Conservation (phyloP, 2,888 invertebrate genomes). For the Polylopha cassiicola region DNA sequence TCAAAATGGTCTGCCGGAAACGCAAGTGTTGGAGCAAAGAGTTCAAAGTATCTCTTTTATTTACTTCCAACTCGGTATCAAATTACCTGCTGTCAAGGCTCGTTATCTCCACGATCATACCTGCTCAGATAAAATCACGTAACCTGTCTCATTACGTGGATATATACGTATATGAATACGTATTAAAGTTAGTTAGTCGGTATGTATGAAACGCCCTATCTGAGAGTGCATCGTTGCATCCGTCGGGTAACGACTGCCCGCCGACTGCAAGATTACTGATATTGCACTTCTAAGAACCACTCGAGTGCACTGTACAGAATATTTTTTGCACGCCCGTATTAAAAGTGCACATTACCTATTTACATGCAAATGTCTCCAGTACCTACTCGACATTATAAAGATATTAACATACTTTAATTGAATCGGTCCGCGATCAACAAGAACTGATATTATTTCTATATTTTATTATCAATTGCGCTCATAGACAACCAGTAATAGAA, state of each 20-base stretch:
- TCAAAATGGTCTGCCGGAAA: conserved; percentile 5
- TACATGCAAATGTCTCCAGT: conserved; percentile 2
- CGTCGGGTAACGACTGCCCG: conserved; percentile 46
- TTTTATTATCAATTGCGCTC: conserved; percentile 13
- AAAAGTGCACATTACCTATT: conserved; percentile 1
- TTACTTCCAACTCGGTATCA: conserved; percentile 8
- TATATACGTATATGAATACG: conserved; percentile 23
- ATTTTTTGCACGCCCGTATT: conserved; percentile 36
- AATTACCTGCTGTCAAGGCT: conserved; percentile 16
- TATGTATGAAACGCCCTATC: conserved; percentile 39
- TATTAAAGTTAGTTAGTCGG: conserved; percentile 27
- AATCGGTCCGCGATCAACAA: background rate
- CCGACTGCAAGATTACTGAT: conserved; percentile 57
- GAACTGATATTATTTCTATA: conserved; percentile 1
- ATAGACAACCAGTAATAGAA: conserved; percentile 7
- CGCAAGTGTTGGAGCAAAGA: conserved; percentile 2
- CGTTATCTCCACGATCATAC: conserved; percentile 5
- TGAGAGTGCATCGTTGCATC: conserved; percentile 60
- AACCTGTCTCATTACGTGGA: conserved; percentile 29
- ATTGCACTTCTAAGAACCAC: conserved; percentile 61
- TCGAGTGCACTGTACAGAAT: conserved; percentile 45
- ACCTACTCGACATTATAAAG: background rate
- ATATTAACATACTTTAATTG: conserved; percentile 4
- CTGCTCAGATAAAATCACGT: conserved; percentile 13
- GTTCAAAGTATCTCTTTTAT: conserved; percentile 1